phyloP scores from a whole-genome alignment of 2,797 vertebrate genomes.

The Danio kyathit region DNA sequence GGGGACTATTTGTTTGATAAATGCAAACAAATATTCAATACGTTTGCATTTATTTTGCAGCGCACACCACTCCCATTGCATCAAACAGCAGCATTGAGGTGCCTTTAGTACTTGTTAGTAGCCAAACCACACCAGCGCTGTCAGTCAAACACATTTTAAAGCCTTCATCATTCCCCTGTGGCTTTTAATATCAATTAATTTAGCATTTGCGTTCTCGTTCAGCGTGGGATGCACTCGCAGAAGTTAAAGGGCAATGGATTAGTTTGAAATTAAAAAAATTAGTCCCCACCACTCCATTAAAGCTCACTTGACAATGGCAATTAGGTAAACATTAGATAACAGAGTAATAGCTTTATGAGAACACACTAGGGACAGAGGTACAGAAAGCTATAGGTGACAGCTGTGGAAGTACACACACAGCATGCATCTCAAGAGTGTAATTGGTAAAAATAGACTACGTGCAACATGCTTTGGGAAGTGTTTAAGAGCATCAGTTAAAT shows the following conservation, averaged over 20 bases:
- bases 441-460: neutral
- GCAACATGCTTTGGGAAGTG: neutral
- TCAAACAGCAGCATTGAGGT: slow-evolving; percentile 60
- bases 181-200: slow-evolving; percentile 14
- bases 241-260: slow-evolving; percentile 39
- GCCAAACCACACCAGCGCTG: neutral
- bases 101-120: slow-evolving; percentile 32
- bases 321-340: slow-evolving; percentile 37
- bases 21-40: neutral
- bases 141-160: neutral
- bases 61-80: slow-evolving; percentile 43
- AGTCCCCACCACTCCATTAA: slow-evolving; percentile 47
- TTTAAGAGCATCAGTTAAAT: neutral
- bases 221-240: slow-evolving; percentile 33
- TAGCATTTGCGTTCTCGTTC: neutral
- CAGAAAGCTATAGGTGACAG: neutral
- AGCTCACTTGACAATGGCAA: slow-evolving; percentile 44
- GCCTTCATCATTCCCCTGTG: neutral
- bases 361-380: slow-evolving; percentile 3
- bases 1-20: neutral
- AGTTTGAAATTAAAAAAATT: slow-evolving; percentile 39
- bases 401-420: neutral
- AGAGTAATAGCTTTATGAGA: slow-evolving; percentile 47
- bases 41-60: slow-evolving; percentile 1
- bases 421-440: neutral